Evolutionary conservation across 2,888 invertebrate genomes (phyloP).

Genomic region (Perizoma flavofasciatum): DNA sequence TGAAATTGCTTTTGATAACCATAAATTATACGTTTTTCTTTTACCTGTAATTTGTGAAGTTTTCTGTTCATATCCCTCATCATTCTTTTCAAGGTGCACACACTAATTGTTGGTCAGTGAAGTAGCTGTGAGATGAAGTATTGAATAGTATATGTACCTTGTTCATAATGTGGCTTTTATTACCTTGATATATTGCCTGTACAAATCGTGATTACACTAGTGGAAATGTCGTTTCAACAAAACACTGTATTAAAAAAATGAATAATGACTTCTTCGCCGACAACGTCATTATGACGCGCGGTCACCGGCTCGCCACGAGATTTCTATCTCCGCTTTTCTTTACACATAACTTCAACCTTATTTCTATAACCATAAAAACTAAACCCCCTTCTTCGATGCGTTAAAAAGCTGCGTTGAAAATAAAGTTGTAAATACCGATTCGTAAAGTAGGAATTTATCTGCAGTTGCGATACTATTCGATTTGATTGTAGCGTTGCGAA

Average conservation of each 20-base stretch:
- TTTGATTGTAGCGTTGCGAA: conserved; percentile 75
- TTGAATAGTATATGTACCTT: conserved; percentile 22
- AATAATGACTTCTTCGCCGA: conserved; percentile 81
- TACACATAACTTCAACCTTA: conserved; percentile 50
- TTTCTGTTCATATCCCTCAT: too few relatives aligned
- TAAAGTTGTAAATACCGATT: conserved; percentile 48
- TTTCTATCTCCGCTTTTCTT: conserved; percentile 63
- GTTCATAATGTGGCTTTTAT: conserved; percentile 72
- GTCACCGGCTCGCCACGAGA: conserved; percentile 65
- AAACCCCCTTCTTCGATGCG: conserved; percentile 32
- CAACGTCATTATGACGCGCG: conserved; percentile 76
- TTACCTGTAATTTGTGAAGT: too few relatives aligned
- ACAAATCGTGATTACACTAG: conserved; percentile 80
- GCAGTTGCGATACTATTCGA: conserved; percentile 56
- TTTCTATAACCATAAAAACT: conserved; percentile 26
- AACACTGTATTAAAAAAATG: conserved; percentile 83
- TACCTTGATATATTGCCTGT: conserved; percentile 77
- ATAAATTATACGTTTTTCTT: too few relatives aligned
- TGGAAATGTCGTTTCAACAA: conserved; percentile 83
- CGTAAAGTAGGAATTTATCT: conserved; percentile 40
- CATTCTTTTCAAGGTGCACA: not conserved
- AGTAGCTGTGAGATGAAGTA: conserved; percentile 2
- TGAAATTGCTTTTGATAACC: too few relatives aligned
- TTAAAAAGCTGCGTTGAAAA: conserved; percentile 45
- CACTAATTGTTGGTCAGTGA: not conserved